Percentiles rank a stretch among this genome's conserved stretches.
Conservation (phyloP, 2,797 vertebrate genomes). For the Psittacula derbiana region DNA sequence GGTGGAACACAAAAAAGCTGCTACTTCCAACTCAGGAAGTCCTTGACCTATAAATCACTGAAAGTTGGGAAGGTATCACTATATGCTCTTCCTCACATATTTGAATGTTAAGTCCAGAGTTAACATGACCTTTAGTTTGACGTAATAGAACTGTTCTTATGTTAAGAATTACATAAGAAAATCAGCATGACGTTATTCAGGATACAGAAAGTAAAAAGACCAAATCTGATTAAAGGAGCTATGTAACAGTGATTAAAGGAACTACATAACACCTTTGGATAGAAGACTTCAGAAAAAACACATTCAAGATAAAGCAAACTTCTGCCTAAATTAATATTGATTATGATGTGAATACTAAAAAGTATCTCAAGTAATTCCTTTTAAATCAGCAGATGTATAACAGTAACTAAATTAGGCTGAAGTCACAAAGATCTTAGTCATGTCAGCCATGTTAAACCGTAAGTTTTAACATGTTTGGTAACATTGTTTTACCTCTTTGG, state of each 20-base stretch:
- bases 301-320: not conserved
- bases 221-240: not conserved
- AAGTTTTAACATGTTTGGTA: not conserved
- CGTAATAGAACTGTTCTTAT: not conserved
- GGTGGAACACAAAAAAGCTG: not conserved
- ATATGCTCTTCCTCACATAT: not conserved
- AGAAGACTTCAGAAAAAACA: not conserved
- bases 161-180: not conserved
- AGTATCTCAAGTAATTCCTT: not conserved
- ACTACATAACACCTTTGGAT: not conserved
- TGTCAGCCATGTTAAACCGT: not conserved
- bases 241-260: not conserved
- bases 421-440: not conserved
- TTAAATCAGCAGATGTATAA: not conserved
- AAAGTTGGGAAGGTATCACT: not conserved
- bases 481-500: not conserved
- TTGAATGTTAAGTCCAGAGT: not conserved
- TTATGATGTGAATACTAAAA: not conserved
- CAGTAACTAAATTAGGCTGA: not conserved
- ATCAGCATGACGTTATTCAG: not conserved
- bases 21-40: not conserved
- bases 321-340: not conserved
- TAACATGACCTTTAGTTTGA: not conserved
- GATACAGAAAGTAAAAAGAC: not conserved
- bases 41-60: not conserved